Conservation (phyloP, 1,140 invertebrate species). For the Mya arenaria region DNA sequence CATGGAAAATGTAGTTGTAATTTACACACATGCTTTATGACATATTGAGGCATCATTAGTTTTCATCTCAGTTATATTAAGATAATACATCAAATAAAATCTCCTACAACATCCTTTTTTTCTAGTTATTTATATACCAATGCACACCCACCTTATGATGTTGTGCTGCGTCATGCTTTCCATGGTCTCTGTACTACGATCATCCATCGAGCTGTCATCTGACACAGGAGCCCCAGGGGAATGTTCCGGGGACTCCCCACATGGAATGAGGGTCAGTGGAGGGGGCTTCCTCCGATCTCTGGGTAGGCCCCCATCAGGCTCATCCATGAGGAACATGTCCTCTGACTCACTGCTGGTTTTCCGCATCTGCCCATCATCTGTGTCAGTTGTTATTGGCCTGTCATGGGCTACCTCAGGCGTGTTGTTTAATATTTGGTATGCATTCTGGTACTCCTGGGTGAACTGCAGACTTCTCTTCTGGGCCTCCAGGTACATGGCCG, state of each 20-base stretch:
- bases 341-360: constrained; percentile 50
- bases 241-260: constrained; percentile 71
- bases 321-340: constrained; percentile 38
- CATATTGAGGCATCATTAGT: too few species aligned
- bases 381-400: constrained; percentile 26
- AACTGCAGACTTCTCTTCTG: constrained; percentile 66
- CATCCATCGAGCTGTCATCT: constrained; percentile 68
- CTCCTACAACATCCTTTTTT: background rate
- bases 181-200: constrained; percentile 68
- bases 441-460: constrained; percentile 46
- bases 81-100: too few species aligned
- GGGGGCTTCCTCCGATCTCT: constrained; percentile 64
- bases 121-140: background rate
- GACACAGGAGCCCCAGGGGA: constrained; percentile 63
- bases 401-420: background rate
- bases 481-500: constrained; percentile 69
- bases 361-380: constrained; percentile 30
- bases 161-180: constrained; percentile 72
- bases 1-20: too few species aligned
- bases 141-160: constrained; percentile 69
- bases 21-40: too few species aligned
- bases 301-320: background rate
- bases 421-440: constrained; percentile 24
- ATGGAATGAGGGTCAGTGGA: constrained; percentile 69
- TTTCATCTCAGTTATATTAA: too few species aligned